Evolutionary conservation across 2,888 invertebrate species (phyloP).

Genomic region (Amiota mariae): DNA sequence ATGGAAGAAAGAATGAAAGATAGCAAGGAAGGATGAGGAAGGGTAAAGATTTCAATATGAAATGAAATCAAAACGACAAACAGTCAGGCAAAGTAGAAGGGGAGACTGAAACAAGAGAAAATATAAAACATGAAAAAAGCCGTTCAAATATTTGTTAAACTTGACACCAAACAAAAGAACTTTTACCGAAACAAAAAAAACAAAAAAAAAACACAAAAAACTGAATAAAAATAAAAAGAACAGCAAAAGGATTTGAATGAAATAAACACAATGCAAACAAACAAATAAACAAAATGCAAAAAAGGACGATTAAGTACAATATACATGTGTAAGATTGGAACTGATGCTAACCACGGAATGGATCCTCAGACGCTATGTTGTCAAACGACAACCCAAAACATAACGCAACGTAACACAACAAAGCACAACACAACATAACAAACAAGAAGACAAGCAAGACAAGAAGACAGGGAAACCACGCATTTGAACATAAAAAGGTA

Average conservation of each 20-base stretch:
- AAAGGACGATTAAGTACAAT: slow-evolving; percentile 24
- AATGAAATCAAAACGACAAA: no score
- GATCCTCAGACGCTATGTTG: slow-evolving; percentile 47
- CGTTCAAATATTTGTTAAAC: slow-evolving; percentile 70
- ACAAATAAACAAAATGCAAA: slow-evolving; percentile 11
- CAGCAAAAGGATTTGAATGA: slow-evolving; percentile 44
- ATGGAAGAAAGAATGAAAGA: slow-evolving; percentile 35
- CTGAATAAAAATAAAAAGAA: not conserved
- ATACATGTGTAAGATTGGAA: not conserved
- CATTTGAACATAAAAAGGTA: slow-evolving; percentile 36
- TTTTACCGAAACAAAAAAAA: slow-evolving; percentile 57
- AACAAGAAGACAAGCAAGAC: slow-evolving; percentile 58
- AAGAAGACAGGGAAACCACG: slow-evolving; percentile 47
- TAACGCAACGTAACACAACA: not conserved
- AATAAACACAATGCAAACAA: slow-evolving; percentile 57
- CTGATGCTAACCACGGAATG: no score
- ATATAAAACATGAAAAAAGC: slow-evolving; percentile 53
- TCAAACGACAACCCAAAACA: slow-evolving; percentile 55
- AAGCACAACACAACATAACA: not conserved
- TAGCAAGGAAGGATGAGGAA: slow-evolving; percentile 32
- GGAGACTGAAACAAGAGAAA: slow-evolving; percentile 50
- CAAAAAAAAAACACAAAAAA: slow-evolving; percentile 16
- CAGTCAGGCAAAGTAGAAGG: not conserved
- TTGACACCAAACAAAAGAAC: slow-evolving; percentile 72
- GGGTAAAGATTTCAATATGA: slow-evolving; percentile 25